Percentiles rank a stretch among this genome's conserved stretches.
Conservation (phyloP, 2,888 invertebrate species). For the Tenthredo scrophulariae region DNA sequence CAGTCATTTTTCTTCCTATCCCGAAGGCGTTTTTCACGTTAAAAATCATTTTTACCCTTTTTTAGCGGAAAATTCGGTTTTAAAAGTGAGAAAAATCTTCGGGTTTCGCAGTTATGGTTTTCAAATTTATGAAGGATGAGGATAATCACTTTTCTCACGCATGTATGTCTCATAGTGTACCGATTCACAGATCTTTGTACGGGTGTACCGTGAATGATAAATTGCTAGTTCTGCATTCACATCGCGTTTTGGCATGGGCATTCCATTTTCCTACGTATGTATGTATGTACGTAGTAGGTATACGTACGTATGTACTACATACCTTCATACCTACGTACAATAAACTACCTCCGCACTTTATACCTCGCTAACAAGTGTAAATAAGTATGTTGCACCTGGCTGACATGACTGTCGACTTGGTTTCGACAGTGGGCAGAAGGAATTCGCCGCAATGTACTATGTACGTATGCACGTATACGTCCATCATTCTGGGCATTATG, state of each 20-base stretch:
- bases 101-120: neutral
- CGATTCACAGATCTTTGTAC: neutral
- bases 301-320: neutral
- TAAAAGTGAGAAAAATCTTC: neutral
- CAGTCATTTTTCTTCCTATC: neutral
- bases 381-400: slow-evolving; percentile 25
- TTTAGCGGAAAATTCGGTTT: no score
- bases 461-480: neutral
- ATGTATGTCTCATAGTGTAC: neutral
- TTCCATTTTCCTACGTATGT: neutral
- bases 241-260: neutral
- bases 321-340: neutral
- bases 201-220: neutral
- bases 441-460: neutral
- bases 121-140: neutral
- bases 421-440: slow-evolving; percentile 27
- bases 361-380: slow-evolving; percentile 15
- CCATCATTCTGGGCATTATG: neutral
- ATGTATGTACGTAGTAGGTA: neutral
- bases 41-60: neutral
- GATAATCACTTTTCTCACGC: neutral
- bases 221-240: neutral
- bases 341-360: slow-evolving; percentile 25
- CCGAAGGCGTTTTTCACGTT: neutral
- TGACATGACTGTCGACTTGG: neutral